These are phyloP conservation scores for Ectemnius continuus DNA, from an alignment of 2,888 invertebrate genomes.

Conservation along the genomic window DNA sequence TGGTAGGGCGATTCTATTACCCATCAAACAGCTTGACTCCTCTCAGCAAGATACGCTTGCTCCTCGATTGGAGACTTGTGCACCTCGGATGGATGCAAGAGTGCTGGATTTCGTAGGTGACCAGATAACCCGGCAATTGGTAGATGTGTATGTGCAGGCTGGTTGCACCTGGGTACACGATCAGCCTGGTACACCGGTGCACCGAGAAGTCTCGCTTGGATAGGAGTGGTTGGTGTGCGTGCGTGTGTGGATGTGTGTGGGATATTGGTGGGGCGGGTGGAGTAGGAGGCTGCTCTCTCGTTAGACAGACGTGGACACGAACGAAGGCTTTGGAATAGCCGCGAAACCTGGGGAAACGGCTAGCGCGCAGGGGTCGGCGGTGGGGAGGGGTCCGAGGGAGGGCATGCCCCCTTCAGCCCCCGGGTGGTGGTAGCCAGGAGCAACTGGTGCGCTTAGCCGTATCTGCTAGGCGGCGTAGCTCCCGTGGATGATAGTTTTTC, in stretches of 20 bases:
- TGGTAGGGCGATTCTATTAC: too few species aligned
- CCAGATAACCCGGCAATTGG: conserved; percentile 69
- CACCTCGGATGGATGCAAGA: conserved; percentile 55
- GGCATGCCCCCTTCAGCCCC: conserved; percentile 41
- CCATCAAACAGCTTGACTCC: too few species aligned
- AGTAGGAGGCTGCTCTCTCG: conserved; percentile 57
- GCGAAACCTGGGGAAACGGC: conserved; percentile 39
- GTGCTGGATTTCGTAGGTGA: conserved; percentile 63
- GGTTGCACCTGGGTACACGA: conserved; percentile 61
- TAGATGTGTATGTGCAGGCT: conserved; percentile 34
- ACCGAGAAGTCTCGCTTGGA: background rate
- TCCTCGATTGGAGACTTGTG: too few species aligned
- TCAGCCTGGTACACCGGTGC: conserved; percentile 33
- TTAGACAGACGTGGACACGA: conserved; percentile 37
- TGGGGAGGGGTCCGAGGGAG: conserved; percentile 21
- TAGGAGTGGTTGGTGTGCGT: conserved; percentile 38
- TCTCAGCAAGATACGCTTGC: too few species aligned
- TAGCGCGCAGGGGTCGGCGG: conserved; percentile 19
- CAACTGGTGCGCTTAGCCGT: conserved; percentile 50
- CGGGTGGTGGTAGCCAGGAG: conserved; percentile 20
- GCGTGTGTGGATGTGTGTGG: conserved; percentile 45
- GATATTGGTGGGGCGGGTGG: conserved; percentile 57
- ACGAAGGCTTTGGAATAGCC: conserved; percentile 45
- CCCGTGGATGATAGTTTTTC: conserved; percentile 75
- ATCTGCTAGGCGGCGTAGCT: conserved; percentile 22